A percentile compares a stretch with the other conserved stretches of the same genome.
Evolutionary conservation across 2,113 vertebrate genomes (phyloP).

Genomic region (Echinops telfairi): DNA sequence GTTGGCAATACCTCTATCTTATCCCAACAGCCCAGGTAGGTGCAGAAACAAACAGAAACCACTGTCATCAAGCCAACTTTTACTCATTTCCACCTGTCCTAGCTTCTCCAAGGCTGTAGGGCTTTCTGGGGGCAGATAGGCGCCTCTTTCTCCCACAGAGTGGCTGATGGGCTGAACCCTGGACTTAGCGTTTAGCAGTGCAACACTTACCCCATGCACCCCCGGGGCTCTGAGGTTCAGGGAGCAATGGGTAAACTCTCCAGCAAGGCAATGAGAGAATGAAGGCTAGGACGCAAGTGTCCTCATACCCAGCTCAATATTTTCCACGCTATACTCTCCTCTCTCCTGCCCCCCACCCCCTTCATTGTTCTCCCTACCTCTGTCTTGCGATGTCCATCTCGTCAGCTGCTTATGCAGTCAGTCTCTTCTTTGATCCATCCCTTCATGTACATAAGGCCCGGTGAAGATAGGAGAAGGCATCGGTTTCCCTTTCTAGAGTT

Average conservation of each 20-base stretch:
- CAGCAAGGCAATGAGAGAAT: not conserved
- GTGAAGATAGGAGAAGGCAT: not conserved
- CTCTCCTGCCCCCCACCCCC: not conserved
- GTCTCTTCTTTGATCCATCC: not conserved
- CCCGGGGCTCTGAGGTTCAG: too few relatives aligned
- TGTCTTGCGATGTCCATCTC: not conserved
- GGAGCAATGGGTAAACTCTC: not conserved
- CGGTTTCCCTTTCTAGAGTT: slow-evolving; percentile 29
- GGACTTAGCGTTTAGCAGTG: too few relatives aligned
- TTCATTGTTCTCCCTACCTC: not conserved
- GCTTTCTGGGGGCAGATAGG: too few relatives aligned
- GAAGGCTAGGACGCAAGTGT: not conserved
- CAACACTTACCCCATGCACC: too few relatives aligned
- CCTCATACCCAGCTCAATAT: not conserved
- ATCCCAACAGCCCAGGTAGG: not conserved
- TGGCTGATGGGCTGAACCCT: too few relatives aligned
- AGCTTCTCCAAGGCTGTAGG: too few relatives aligned
- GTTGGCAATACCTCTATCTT: not conserved
- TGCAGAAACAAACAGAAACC: not conserved
- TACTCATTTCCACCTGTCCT: too few relatives aligned
- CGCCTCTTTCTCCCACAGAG: too few relatives aligned
- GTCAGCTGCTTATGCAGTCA: not conserved
- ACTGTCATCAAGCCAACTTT: too few relatives aligned
- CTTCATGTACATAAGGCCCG: not conserved
- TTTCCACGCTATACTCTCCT: not conserved